Conservation (phyloP, 1,140 invertebrate genomes). For the Bombyx mandarina region DNA sequence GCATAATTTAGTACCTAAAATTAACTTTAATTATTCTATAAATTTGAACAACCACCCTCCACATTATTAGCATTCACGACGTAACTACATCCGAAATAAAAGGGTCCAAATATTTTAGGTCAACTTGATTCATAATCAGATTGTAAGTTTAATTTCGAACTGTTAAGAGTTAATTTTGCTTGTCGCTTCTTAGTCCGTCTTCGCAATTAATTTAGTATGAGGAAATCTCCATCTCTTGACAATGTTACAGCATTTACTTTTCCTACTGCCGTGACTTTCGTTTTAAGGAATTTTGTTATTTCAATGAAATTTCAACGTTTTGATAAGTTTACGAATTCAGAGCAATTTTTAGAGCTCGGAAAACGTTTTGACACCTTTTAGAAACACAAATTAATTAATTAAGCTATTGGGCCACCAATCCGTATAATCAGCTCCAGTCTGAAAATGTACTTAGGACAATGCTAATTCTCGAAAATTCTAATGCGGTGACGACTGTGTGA, state of each 20-base stretch:
- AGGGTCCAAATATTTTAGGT: conserved; percentile 62
- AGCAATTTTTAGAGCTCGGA: too few species aligned
- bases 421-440: too few species aligned
- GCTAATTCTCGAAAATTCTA: too few species aligned
- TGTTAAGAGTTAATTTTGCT: conserved; percentile 53
- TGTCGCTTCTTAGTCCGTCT: conserved; percentile 25
- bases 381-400: too few species aligned
- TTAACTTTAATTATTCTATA: conserved; percentile 67
- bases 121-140: conserved; percentile 53
- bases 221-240: conserved; percentile 61
- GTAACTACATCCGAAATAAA: conserved; percentile 56
- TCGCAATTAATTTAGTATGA: conserved; percentile 62
- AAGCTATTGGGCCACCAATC: too few species aligned
- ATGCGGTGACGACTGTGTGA: too few species aligned
- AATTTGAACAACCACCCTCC: conserved; percentile 53
- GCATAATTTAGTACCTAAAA: conserved; percentile 49
- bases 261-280: conserved; percentile 27
- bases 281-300: conserved; percentile 16
- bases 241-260: conserved; percentile 46
- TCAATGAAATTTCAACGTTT: too few species aligned
- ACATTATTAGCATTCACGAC: conserved; percentile 65
- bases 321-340: too few species aligned
- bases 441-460: too few species aligned
- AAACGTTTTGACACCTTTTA: too few species aligned
- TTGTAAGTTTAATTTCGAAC: conserved; percentile 53